phyloP scores from a whole-genome alignment of 2,113 vertebrate species.

The Nymphicus hollandicus region DNA sequence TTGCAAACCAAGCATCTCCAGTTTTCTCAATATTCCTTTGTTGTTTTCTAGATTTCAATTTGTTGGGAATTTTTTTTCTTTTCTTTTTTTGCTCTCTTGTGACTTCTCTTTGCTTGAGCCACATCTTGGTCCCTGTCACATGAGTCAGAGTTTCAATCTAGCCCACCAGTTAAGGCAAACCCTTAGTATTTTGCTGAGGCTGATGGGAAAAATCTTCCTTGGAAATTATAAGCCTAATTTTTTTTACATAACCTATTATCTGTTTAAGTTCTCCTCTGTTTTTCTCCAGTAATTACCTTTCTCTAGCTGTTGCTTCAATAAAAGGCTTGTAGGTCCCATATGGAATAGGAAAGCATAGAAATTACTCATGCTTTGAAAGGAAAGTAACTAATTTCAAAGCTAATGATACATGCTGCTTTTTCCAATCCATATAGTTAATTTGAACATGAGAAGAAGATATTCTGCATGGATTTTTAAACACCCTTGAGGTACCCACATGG shows the following conservation, averaged over 20 bases:
- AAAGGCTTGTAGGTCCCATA: background rate
- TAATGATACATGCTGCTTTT: constrained; percentile 18
- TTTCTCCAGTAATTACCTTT: background rate
- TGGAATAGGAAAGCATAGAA: background rate
- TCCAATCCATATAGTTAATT: background rate
- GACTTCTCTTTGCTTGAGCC: background rate
- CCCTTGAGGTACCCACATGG: background rate
- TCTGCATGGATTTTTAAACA: background rate
- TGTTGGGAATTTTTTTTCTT: background rate
- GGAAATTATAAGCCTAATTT: background rate
- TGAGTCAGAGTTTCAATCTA: accelerated
- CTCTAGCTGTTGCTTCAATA: background rate
- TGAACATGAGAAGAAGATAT: background rate
- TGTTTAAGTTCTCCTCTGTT: background rate
- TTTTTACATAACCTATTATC: background rate
- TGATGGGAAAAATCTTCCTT: background rate
- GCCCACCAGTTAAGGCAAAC: background rate
- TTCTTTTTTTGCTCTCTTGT: background rate
- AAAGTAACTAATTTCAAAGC: background rate
- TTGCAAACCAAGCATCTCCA: background rate
- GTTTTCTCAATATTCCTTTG: background rate
- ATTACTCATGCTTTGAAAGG: background rate
- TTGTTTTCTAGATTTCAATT: background rate
- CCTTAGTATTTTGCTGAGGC: background rate
- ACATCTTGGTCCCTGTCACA: background rate